Conservation (phyloP, 1,140 invertebrate species). For the Brachionus paranguensis region DNA sequence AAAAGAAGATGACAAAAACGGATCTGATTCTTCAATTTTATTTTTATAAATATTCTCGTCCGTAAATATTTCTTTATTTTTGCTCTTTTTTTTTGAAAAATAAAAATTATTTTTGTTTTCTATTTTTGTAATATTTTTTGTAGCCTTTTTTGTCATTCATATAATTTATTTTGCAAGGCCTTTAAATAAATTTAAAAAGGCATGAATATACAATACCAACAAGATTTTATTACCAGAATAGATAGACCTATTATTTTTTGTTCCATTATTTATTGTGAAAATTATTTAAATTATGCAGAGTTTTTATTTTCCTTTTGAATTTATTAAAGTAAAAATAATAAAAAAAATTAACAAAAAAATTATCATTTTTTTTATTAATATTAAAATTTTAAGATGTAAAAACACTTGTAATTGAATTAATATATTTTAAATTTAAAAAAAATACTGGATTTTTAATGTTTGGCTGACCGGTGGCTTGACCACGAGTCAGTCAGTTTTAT, state of each 20-base stretch:
- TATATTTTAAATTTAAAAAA: no score
- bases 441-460: no score
- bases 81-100: background rate
- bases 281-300: background rate
- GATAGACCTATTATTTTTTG: background rate
- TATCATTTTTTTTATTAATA: no score
- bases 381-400: no score
- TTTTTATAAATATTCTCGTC: slow-evolving; percentile 23
- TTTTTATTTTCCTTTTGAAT: background rate
- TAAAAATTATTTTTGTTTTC: slow-evolving; percentile 15
- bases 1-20: slow-evolving; percentile 3
- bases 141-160: background rate
- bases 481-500: no score
- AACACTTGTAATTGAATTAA: no score
- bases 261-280: slow-evolving; percentile 1
- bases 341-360: background rate
- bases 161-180: background rate
- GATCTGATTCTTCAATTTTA: slow-evolving; percentile 13
- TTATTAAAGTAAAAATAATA: background rate
- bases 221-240: background rate
- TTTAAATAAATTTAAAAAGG: background rate
- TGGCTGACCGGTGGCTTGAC: no score
- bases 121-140: slow-evolving; percentile 19
- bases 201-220: background rate
- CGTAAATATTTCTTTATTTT: background rate